Conservation (phyloP, 1,140 invertebrate genomes). For the Bombus impatiens region DNA sequence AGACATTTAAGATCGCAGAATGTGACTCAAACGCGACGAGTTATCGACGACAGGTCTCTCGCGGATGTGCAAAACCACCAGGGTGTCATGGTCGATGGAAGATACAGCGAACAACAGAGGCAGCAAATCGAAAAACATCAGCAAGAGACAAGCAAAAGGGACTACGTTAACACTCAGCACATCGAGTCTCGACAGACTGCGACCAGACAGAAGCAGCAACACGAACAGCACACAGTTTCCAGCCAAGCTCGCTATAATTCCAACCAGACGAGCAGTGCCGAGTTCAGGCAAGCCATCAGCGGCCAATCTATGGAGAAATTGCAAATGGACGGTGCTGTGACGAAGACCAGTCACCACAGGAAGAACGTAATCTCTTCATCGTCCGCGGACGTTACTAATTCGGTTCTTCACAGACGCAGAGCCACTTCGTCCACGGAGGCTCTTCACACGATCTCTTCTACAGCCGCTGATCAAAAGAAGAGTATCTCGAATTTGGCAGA, state of each 20-base stretch:
- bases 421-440: slow-evolving; percentile 84
- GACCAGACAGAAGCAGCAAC: slow-evolving; percentile 48
- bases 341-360: slow-evolving; percentile 84
- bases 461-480: slow-evolving; percentile 89
- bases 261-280: slow-evolving; percentile 65
- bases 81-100: slow-evolving; percentile 24
- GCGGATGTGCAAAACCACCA: too few species aligned
- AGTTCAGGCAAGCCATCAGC: slow-evolving; percentile 66
- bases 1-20: slow-evolving; percentile 66
- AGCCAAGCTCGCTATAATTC: slow-evolving; percentile 66
- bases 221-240: slow-evolving; percentile 66
- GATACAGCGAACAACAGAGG: not conserved
- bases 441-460: slow-evolving; percentile 87
- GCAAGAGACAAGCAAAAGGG: slow-evolving; percentile 65
- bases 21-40: slow-evolving; percentile 46
- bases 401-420: slow-evolving; percentile 89
- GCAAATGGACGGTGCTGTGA: slow-evolving; percentile 50
- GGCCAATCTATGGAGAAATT: slow-evolving; percentile 46
- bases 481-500: slow-evolving; percentile 90
- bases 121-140: slow-evolving; percentile 45
- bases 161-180: slow-evolving; percentile 74
- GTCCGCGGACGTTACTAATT: slow-evolving; percentile 88
- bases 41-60: not conserved
- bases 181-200: slow-evolving; percentile 66
- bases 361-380: slow-evolving; percentile 88